phyloP scores from a whole-genome alignment of 2,888 invertebrate species.

The Yponomeuta sedellus region DNA sequence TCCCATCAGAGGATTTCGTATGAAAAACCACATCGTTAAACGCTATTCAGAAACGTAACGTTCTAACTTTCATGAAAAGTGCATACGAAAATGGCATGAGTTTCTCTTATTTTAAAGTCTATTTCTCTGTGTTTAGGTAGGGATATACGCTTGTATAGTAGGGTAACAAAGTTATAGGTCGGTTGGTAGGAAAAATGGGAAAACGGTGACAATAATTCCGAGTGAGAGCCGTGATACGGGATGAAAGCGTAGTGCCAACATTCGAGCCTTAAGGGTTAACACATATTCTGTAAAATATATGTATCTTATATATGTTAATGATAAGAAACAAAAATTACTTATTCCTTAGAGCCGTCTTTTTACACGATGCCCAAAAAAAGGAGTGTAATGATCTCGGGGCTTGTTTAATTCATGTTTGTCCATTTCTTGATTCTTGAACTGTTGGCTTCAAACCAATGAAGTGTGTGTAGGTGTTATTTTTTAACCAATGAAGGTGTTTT shows the following conservation, averaged over 20 bases:
- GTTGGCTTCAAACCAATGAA: too few relatives aligned
- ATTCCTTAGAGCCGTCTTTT: too few relatives aligned
- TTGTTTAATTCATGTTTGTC: too few relatives aligned
- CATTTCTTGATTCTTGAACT: too few relatives aligned
- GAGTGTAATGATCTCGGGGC: too few relatives aligned
- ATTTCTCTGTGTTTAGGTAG: background rate
- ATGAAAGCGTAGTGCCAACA: slow-evolving; percentile 43
- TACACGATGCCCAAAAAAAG: too few relatives aligned
- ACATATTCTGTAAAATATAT: too few relatives aligned
- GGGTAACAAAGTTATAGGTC: slow-evolving; percentile 16
- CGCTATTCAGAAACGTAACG: slow-evolving; percentile 28
- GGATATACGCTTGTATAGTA: background rate
- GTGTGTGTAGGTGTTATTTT: too few relatives aligned
- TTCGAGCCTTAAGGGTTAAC: background rate
- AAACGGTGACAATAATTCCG: slow-evolving; percentile 63
- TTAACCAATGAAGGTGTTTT: too few relatives aligned
- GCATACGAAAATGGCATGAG: background rate
- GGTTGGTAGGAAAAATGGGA: slow-evolving; percentile 65
- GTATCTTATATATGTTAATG: too few relatives aligned
- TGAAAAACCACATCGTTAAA: slow-evolving; percentile 70
- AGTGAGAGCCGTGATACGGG: slow-evolving; percentile 74
- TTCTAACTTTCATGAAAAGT: slow-evolving; percentile 23
- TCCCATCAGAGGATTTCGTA: slow-evolving; percentile 59
- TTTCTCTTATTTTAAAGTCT: background rate
- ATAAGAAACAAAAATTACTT: too few relatives aligned